Base-by-base conservation (phyloP, 92 coral and sea anemone genomes). In the Bergia puertoricense region DNA sequence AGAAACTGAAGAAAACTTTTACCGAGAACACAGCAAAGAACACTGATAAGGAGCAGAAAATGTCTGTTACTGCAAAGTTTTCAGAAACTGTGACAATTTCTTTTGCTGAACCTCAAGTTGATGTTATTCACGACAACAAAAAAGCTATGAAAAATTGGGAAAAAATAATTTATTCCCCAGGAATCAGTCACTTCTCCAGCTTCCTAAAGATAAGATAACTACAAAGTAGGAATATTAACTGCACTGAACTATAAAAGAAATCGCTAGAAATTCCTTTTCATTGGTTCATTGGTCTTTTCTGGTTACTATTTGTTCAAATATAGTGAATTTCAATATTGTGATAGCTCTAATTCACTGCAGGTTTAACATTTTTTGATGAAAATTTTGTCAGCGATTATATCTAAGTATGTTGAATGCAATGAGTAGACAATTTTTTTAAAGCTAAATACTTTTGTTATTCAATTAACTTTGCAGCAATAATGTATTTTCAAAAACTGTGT, bases 51-150 rank as follows among this genome's bases (percentile, higher is more conserved):
- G 65, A 81, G 75, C 76, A 81, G 15, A 81, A 81, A 65, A 14
- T 15, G 50, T 81, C 85, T 59, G 54, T 62, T 57, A 62, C 42
- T 59, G 74, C 76, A 81, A 65, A 65, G 20, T 5, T 66, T 4
- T 39, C 22, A n/a, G 85, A 65, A 81, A 81, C 85, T 81, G 76
- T 81, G 54, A 65, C 85, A 41, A 81, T 65, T 65, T 81, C 76
- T 41, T 65, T 81, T 81, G 57, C 10, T 11, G 85, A 81, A 39
- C 85, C 85, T 0, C 56, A 81, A 56, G n/a, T 62, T 40, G 85
- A 81, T 62, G 85, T 81, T 6, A 80, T 80, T 2, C 85, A 41
- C 62, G 85, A 80, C 46, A 80, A 57, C 73, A 59, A 38, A 81
- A 62, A 81, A 62, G 37, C 74, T 15, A 1, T 40, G 74, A 80